Evolutionary conservation across 2,888 invertebrate genomes (phyloP).

Genomic region (Dasysyrphus albostriatus): DNA sequence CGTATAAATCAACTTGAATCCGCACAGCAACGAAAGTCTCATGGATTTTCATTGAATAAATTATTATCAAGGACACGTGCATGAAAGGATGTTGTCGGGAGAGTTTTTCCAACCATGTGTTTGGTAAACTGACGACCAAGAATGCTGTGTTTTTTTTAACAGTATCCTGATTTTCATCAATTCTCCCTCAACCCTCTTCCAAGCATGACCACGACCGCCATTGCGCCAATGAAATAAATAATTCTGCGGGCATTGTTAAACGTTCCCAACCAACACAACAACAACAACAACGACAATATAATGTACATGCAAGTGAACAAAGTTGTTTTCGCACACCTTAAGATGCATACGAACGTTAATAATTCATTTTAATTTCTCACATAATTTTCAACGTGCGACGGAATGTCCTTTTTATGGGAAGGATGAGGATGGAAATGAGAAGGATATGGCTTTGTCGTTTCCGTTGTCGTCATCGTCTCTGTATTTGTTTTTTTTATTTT

Average conservation of each 20-base stretch:
- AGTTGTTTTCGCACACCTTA: constrained; percentile 71
- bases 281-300: background rate
- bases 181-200: background rate
- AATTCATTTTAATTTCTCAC: constrained; percentile 75
- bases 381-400: constrained; percentile 56
- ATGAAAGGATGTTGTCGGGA: constrained; percentile 51
- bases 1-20: constrained; percentile 56
- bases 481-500: constrained; percentile 5
- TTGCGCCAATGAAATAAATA: constrained; percentile 63
- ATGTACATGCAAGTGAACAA: constrained; percentile 58
- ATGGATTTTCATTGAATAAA: constrained; percentile 74
- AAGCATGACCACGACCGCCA: background rate
- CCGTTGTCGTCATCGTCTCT: background rate
- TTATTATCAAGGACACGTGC: constrained; percentile 71
- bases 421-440: background rate
- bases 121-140: constrained; percentile 3
- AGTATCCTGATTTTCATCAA: constrained; percentile 56
- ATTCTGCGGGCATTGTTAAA: constrained; percentile 66
- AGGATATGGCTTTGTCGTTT: constrained; percentile 8
- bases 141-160: background rate
- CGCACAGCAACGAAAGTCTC: constrained; percentile 51
- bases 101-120: constrained; percentile 36
- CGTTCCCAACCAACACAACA: constrained; percentile 5
- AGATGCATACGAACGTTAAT: constrained; percentile 72
- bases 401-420: constrained; percentile 54